Evolutionary conservation across 2,797 vertebrate species (phyloP).

Genomic region (Sebastolobus altivelis): DNA sequence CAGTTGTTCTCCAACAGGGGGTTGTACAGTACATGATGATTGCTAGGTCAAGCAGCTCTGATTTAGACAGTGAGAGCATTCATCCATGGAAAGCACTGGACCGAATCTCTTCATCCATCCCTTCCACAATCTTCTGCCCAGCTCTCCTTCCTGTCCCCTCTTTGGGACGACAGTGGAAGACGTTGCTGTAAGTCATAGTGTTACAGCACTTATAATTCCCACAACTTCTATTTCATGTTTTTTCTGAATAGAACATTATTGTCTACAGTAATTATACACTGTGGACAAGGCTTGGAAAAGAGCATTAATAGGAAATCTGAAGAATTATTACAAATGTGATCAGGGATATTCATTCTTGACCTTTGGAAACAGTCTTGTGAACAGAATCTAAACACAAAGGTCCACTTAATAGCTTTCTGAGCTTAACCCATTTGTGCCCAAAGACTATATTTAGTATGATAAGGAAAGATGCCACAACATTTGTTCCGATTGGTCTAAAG

Average conservation of each 20-base stretch:
- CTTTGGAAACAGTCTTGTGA: background rate
- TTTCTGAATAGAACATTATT: background rate
- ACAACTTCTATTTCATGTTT: background rate
- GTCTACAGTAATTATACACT: background rate
- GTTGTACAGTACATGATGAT: constrained; percentile 6
- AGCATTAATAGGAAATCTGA: background rate
- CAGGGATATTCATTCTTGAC: background rate
- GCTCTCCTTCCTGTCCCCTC: constrained; percentile 11
- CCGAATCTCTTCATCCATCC: background rate
- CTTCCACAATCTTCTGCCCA: background rate
- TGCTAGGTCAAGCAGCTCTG: constrained; percentile 46
- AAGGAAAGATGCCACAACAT: too few relatives aligned
- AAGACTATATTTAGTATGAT: too few relatives aligned
- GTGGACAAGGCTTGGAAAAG: background rate
- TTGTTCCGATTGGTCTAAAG: too few relatives aligned
- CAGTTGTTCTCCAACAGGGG: constrained; percentile 13
- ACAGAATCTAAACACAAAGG: background rate
- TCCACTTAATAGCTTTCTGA: background rate
- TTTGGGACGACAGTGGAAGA: background rate
- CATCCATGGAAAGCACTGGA: constrained; percentile 39
- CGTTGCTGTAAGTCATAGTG: background rate
- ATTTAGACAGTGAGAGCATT: constrained; percentile 15
- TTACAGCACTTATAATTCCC: background rate
- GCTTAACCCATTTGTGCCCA: too few relatives aligned
- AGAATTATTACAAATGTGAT: background rate